These are phyloP conservation scores for Amphipyra berbera DNA, from an alignment of 2,888 invertebrate species.

Conservation along the genomic window DNA sequence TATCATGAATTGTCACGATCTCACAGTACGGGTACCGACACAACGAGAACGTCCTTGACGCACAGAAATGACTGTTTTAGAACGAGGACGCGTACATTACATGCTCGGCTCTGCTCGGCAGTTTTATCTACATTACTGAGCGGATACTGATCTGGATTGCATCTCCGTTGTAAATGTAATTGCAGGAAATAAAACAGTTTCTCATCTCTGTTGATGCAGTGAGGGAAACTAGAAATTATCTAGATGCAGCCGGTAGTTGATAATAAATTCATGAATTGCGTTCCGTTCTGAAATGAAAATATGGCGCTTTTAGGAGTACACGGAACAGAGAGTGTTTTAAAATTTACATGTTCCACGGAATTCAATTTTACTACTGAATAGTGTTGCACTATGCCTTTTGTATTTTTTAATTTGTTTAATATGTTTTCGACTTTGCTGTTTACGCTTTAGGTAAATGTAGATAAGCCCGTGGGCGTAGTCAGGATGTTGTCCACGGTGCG, in stretches of 20 bases:
- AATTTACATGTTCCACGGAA: conserved; percentile 1
- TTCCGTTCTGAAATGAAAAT: conserved; percentile 35
- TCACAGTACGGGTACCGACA: conserved; percentile 63
- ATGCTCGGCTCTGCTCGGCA: conserved; percentile 37
- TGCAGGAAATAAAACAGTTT: conserved; percentile 68
- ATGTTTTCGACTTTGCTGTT: background rate
- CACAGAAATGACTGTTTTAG: conserved; percentile 70
- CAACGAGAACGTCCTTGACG: conserved; percentile 60
- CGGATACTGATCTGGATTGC: conserved; percentile 71
- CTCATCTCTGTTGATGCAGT: conserved; percentile 59
- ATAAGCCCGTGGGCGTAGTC: no score
- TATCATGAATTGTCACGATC: conserved; percentile 58
- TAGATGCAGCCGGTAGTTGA: conserved; percentile 46
- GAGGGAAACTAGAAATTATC: conserved; percentile 65
- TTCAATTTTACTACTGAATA: conserved; percentile 15
- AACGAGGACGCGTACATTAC: conserved; percentile 68
- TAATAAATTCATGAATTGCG: conserved; percentile 65
- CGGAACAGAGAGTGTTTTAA: conserved; percentile 17
- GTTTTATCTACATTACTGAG: conserved; percentile 68
- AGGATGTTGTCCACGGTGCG: no score
- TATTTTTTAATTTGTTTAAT: background rate
- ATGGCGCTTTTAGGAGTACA: conserved; percentile 20
- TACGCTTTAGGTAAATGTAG: background rate
- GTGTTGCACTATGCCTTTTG: background rate
- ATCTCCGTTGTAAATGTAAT: conserved; percentile 73